A percentile compares a stretch with the other conserved stretches of the same genome.
These are phyloP conservation scores for Galleria mellonella DNA, from an alignment of 1,140 invertebrate species.

Conservation along the genomic window DNA sequence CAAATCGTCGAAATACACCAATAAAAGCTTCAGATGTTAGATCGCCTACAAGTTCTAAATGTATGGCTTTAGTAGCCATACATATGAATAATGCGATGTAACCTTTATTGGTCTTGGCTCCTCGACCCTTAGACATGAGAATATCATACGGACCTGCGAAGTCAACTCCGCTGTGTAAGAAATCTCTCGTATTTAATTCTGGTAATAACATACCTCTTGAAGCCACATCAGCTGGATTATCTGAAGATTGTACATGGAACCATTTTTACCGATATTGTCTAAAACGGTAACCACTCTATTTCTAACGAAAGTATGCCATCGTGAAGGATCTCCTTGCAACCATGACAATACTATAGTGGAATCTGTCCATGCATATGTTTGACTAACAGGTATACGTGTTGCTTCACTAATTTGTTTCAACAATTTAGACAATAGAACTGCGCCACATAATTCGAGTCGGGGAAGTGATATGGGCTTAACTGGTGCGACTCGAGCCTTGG, in stretches of 20 bases:
- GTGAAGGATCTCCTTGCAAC: not conserved
- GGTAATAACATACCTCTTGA: constrained; percentile 38
- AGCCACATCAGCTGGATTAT: constrained; percentile 57
- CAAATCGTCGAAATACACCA: constrained; percentile 8
- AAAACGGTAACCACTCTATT: not conserved
- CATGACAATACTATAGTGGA: constrained; percentile 5
- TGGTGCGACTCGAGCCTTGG: constrained; percentile 34
- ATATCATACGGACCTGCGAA: constrained; percentile 9
- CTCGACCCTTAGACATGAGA: constrained; percentile 4
- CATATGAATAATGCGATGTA: constrained; percentile 14
- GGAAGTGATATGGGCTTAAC: constrained; percentile 34
- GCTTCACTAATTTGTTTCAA: constrained; percentile 4
- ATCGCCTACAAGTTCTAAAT: constrained; percentile 11
- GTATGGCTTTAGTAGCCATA: constrained; percentile 14
- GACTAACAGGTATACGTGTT: not conserved
- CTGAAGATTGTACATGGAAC: constrained; percentile 2
- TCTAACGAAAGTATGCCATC: constrained; percentile 2
- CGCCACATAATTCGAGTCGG: constrained; percentile 34
- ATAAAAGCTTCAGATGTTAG: constrained; percentile 9
- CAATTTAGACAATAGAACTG: constrained; percentile 11
- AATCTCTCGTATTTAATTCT: constrained; percentile 12
- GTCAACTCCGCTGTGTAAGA: constrained; percentile 10
- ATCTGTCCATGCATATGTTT: constrained; percentile 12
- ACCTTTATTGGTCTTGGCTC: constrained; percentile 6
- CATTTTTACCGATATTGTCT: constrained; percentile 1